phyloP scores from a whole-genome alignment of 1,140 invertebrate genomes.

The Grapholita molesta region DNA sequence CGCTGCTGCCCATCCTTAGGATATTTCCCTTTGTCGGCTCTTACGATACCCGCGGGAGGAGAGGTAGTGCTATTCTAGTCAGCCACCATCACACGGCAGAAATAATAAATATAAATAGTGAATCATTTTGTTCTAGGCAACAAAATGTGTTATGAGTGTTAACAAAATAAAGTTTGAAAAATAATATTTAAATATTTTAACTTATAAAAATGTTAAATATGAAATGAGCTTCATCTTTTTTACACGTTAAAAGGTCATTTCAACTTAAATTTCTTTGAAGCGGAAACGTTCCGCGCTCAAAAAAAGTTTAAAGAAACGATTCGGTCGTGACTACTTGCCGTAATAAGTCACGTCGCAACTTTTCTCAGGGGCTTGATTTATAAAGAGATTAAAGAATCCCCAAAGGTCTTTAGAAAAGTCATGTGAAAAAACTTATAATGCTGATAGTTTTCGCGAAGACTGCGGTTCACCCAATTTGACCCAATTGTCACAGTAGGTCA shows the following conservation, averaged over 20 bases:
- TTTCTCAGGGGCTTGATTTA: neutral
- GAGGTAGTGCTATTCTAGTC: too few relatives aligned
- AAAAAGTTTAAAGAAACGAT: slow-evolving; percentile 6
- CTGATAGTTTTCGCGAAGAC: neutral
- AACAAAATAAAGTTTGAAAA: neutral
- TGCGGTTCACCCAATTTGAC: neutral
- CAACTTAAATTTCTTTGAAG: neutral
- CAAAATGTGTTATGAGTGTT: too few relatives aligned
- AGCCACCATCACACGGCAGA: too few relatives aligned
- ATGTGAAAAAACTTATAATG: neutral
- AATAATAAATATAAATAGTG: too few relatives aligned
- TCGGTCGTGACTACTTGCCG: slow-evolving; percentile 11
- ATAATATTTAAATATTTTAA: neutral
- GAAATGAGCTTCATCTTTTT: neutral
- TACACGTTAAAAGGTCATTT: neutral
- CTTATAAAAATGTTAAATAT: neutral
- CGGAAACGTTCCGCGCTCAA: neutral
- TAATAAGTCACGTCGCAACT: slow-evolving; percentile 17
- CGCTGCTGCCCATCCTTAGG: too few relatives aligned
- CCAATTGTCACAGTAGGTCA: too few relatives aligned
- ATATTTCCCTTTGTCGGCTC: too few relatives aligned
- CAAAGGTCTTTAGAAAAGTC: slow-evolving; percentile 2
- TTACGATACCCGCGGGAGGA: too few relatives aligned
- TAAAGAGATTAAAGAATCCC: neutral
- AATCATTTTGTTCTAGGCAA: too few relatives aligned